These are phyloP conservation scores for Epiperipatus broadwayi DNA, from an alignment of 2,888 invertebrate species.

Conservation along the genomic window DNA sequence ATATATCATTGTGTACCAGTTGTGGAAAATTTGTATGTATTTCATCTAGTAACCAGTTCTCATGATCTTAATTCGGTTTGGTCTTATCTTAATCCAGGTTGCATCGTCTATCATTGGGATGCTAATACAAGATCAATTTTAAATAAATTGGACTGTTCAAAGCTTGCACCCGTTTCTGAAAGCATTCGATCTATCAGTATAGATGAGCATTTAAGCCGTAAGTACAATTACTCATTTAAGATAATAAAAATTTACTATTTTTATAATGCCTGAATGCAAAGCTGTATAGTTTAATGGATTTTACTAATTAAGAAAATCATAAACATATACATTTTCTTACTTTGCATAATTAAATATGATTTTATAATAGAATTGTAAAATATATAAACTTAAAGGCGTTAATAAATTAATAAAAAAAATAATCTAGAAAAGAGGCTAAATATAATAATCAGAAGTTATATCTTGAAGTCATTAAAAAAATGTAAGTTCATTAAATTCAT, in stretches of 20 bases:
- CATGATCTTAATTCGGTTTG: slow-evolving; percentile 32
- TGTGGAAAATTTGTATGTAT: slow-evolving; percentile 43
- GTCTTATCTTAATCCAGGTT: slow-evolving; percentile 68
- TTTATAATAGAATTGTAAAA: no score
- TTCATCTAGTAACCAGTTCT: slow-evolving; percentile 42
- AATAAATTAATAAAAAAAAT: no score
- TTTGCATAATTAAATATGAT: no score
- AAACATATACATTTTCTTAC: no score
- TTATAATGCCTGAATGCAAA: neutral
- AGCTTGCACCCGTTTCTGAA: slow-evolving; percentile 74
- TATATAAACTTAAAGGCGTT: no score
- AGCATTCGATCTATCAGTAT: slow-evolving; percentile 73
- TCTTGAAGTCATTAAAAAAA: no score
- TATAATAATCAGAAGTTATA: no score
- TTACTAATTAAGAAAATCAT: no score
- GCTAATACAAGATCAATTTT: slow-evolving; percentile 42
- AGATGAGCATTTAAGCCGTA: slow-evolving; percentile 61
- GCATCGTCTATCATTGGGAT: slow-evolving; percentile 73
- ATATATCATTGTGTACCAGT: slow-evolving; percentile 40
- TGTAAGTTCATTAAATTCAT: no score
- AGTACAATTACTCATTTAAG: no score
- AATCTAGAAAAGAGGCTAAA: no score
- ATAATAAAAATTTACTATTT: neutral
- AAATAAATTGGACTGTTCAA: slow-evolving; percentile 70
- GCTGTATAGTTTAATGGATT: neutral